Conservation (phyloP, 2,888 invertebrate genomes). For the Lomographa bimaculata region DNA sequence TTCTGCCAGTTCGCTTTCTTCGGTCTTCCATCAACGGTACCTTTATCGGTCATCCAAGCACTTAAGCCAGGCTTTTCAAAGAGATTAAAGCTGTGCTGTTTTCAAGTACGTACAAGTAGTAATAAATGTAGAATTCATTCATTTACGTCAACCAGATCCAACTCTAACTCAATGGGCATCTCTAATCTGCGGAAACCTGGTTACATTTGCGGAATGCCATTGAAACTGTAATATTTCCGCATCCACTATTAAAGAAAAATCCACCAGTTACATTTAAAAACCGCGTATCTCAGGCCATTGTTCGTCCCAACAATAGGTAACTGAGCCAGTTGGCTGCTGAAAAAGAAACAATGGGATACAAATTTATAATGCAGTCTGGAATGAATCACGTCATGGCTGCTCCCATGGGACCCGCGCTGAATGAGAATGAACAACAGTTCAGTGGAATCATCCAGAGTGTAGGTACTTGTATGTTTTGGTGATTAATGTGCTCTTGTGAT, state of each 20-base stretch:
- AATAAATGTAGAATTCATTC: no score
- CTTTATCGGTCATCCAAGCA: no score
- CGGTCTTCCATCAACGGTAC: no score
- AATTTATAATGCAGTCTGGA: constrained; percentile 78
- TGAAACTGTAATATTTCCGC: constrained; percentile 14
- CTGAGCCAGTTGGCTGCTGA: constrained; percentile 66
- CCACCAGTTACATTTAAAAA: constrained; percentile 56
- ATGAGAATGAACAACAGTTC: constrained; percentile 72
- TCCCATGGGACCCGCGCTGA: constrained; percentile 61
- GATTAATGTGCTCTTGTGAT: no score
- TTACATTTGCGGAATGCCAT: constrained; percentile 7
- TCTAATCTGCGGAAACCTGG: no score
- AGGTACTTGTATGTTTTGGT: constrained; percentile 2
- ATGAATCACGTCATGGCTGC: constrained; percentile 72
- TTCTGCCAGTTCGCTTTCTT: no score
- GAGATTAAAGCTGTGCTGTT: no score
- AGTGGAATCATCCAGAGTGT: constrained; percentile 35
- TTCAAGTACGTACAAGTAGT: no score
- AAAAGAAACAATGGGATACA: constrained; percentile 76
- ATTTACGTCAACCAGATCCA: no score
- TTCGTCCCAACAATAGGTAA: constrained; percentile 70
- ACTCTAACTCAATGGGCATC: no score
- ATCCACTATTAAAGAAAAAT: constrained; percentile 38
- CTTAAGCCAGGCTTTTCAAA: no score
- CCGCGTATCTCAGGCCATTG: constrained; percentile 68